Percentiles rank a stretch among this genome's conserved stretches.
Conservation (phyloP, 2,797 vertebrate species). For the Muraenolepis orangiensis region DNA sequence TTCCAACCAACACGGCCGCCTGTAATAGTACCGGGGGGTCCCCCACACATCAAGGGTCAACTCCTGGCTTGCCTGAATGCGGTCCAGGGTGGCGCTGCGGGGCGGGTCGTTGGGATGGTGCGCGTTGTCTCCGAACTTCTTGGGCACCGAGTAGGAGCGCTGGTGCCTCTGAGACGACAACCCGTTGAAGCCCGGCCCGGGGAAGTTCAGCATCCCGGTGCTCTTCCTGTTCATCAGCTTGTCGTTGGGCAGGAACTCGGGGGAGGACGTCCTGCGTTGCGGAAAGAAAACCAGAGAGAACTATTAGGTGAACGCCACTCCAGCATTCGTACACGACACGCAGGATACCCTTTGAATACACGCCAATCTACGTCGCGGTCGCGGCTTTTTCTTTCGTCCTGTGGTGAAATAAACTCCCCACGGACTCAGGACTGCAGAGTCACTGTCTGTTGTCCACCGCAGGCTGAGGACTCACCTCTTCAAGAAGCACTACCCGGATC, state of each 20-base stretch:
- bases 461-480: no score
- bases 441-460: no score
- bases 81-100: constrained; percentile 93
- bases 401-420: no score
- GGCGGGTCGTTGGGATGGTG: constrained; percentile 85
- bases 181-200: constrained; percentile 74
- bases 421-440: no score
- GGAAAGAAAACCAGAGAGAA: neutral
- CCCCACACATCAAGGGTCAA: neutral
- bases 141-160: constrained; percentile 96
- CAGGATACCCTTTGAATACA: no score
- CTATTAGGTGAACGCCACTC: neutral
- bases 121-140: constrained; percentile 91
- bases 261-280: constrained; percentile 88
- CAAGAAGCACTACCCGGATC: no score
- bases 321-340: neutral
- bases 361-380: no score
- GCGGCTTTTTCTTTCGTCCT: no score
- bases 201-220: constrained; percentile 93
- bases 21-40: neutral
- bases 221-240: constrained; percentile 94
- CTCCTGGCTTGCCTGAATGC: constrained; percentile 79
- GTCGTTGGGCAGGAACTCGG: constrained; percentile 86
- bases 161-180: constrained; percentile 91
- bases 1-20: neutral